Percentiles rank a stretch among this genome's conserved stretches.
These are phyloP conservation scores for Procavia capensis DNA, from an alignment of 2,113 vertebrate species.

Conservation along the genomic window DNA sequence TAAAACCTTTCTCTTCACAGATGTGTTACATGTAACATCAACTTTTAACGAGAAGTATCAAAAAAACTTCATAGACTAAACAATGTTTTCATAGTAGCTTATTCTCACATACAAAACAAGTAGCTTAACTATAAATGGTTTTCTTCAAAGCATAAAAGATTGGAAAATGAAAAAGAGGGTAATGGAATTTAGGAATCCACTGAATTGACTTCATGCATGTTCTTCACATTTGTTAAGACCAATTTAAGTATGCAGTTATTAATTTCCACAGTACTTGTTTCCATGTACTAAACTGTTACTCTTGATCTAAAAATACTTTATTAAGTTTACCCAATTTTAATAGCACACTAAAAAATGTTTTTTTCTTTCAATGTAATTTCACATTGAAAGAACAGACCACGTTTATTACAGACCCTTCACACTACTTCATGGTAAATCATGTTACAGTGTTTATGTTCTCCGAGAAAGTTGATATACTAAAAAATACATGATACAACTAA, in stretches of 20 bases:
- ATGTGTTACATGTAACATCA: background rate
- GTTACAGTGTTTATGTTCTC: background rate
- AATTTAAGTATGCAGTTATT: background rate
- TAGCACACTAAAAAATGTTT: background rate
- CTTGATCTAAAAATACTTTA: constrained; percentile 52
- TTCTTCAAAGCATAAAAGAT: background rate
- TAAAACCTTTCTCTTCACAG: constrained; percentile 6
- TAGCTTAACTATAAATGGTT: background rate
- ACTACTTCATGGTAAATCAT: background rate
- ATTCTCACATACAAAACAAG: background rate
- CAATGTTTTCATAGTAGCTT: background rate
- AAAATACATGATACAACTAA: background rate
- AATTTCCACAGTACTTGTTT: constrained; percentile 13
- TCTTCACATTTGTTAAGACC: background rate
- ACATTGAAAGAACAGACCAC: background rate
- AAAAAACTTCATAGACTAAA: background rate
- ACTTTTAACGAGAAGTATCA: constrained; percentile 23
- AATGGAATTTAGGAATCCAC: background rate
- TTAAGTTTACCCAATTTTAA: constrained; percentile 22
- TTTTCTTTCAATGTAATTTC: background rate
- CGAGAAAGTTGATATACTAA: background rate
- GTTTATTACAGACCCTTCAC: background rate
- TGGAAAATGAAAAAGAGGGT: background rate
- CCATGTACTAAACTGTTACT: background rate
- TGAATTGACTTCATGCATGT: background rate